Base-by-base conservation (phyloP, 2,797 vertebrate genomes). In the Epinephelus awoara region DNA sequence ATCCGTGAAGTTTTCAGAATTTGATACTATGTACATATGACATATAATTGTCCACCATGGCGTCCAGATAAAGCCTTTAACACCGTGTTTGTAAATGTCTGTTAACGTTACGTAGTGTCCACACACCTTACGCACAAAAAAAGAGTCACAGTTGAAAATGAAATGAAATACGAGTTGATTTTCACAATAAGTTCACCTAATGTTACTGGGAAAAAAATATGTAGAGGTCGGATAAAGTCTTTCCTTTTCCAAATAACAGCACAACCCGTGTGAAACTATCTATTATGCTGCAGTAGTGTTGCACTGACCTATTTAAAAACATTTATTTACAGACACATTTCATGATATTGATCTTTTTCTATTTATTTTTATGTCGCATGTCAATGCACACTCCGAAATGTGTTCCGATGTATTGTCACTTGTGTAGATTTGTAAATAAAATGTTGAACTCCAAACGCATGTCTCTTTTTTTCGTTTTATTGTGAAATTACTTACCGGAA, bases 401-500 rank as follows among this genome's bases (percentile, higher is more conserved):
- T 25, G 0, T 42, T 10, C 12, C 10, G 2, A 17, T 50, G 8
- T 44, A 3, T 46, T 61, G 1, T 5, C 5, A 42, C 9, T 18
- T 61, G 4, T 59, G 11, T 3, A 52, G 17, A 29, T 29, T 2
- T 63, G 4, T 54, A 6, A 83, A 77, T 73, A 77, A 88, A 74
- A 67, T 15, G n/a, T 23, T 18, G 13, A 62, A 57, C 13, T 6
- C 15, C 2, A 46, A 2, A 38, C 6, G 11, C 12, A 17, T 10
- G 3, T n/a, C 1, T 13, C 12, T 8, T 19, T 1, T 13, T 38
- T 54, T 29, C 4, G 2, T 54, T 72, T 85, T 83, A 68, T 72
- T 80, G 55, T 72, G 40, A 21, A 77, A 51, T 5, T 1, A 5
- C 0, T 13, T 15, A 64, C 62, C 76, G 88, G 88, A 87, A 63